Percentiles rank a stretch among this genome's conserved stretches.
phyloP scores from a whole-genome alignment of 2,113 vertebrate species.

The Brachypodius melanocephalos region DNA sequence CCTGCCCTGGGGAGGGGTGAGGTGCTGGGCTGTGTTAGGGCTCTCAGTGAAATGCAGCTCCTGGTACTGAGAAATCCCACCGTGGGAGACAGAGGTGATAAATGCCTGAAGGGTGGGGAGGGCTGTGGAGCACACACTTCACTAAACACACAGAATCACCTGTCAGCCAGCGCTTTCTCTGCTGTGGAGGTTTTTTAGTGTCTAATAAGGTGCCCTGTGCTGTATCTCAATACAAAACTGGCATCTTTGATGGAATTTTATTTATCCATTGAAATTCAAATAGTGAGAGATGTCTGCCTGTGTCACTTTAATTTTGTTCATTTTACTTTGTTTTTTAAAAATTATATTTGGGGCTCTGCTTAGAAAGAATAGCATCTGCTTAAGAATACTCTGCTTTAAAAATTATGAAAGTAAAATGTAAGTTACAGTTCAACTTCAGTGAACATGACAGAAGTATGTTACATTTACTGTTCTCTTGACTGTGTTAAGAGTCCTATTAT shows the following conservation, averaged over 20 bases:
- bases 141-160: background rate
- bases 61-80: background rate
- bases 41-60: background rate
- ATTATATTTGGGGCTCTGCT: background rate
- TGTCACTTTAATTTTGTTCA: background rate
- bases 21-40: background rate
- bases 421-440: conserved; percentile 34
- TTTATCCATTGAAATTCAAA: background rate
- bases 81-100: background rate
- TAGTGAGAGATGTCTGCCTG: background rate
- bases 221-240: background rate
- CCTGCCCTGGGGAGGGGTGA: background rate
- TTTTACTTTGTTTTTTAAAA: background rate
- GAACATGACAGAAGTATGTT: conserved; percentile 44
- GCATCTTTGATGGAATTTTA: background rate
- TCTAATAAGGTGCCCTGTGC: background rate
- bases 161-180: background rate
- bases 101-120: background rate
- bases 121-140: background rate
- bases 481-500: conserved; percentile 28
- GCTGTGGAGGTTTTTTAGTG: background rate
- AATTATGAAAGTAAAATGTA: conserved; percentile 12
- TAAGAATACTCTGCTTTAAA: conserved; percentile 1
- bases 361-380: background rate
- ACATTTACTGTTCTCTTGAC: conserved; percentile 34